Evolutionary conservation across 2,888 invertebrate genomes (phyloP).

Genomic region (Drosophila nr. medialis): DNA sequence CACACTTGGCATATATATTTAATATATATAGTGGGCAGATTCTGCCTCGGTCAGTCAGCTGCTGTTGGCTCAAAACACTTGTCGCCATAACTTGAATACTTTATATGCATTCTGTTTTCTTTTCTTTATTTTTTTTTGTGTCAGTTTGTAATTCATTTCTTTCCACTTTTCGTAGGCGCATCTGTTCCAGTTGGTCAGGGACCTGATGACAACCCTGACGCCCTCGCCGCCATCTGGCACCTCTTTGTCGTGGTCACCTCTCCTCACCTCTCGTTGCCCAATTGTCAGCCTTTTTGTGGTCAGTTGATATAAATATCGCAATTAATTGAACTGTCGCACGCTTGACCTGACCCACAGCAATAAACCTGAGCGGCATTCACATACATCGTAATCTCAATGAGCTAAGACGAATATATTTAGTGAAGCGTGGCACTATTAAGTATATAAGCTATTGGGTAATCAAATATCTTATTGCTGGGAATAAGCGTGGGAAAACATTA

Average conservation of each 20-base stretch:
- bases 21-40: neutral
- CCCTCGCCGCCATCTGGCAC: slow-evolving; percentile 36
- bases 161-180: slow-evolving; percentile 45
- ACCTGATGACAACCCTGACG: slow-evolving; percentile 30
- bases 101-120: slow-evolving; percentile 45
- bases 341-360: slow-evolving; percentile 32
- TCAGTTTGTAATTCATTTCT: slow-evolving; percentile 64
- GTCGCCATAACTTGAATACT: slow-evolving; percentile 51
- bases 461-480: neutral
- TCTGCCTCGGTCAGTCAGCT: slow-evolving; percentile 45
- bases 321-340: slow-evolving; percentile 71
- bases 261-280: slow-evolving; percentile 16
- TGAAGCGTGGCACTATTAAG: slow-evolving; percentile 9
- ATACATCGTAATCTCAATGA: slow-evolving; percentile 47
- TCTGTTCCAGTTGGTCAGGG: slow-evolving; percentile 48
- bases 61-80: slow-evolving; percentile 55
- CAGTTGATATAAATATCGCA: slow-evolving; percentile 70
- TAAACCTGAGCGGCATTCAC: slow-evolving; percentile 38
- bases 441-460: neutral
- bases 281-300: slow-evolving; percentile 68
- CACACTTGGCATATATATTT: neutral
- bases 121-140: slow-evolving; percentile 23
- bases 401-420: slow-evolving; percentile 16
- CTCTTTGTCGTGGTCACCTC: slow-evolving; percentile 35
- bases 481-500: neutral